Evolutionary conservation across 2,888 invertebrate genomes (phyloP).

Genomic region (Callyntrura guangdongensis): DNA sequence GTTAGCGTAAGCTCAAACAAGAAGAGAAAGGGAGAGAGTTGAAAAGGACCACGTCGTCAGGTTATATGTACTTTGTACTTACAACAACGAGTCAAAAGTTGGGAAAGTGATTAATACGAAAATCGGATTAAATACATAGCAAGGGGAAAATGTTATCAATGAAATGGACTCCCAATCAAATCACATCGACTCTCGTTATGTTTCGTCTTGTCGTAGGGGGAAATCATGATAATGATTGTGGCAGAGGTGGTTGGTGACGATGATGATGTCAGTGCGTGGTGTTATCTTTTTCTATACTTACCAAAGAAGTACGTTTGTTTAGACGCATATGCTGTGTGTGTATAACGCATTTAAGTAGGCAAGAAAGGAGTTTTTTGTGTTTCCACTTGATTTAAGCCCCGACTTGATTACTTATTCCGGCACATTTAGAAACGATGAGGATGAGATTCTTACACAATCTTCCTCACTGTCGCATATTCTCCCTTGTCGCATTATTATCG

Average conservation of each 20-base stretch:
- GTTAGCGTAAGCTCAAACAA: background rate
- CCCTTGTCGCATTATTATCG: slow-evolving; percentile 75
- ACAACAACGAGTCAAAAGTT: background rate
- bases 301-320: slow-evolving; percentile 26
- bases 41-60: background rate
- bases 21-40: background rate
- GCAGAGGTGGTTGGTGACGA: slow-evolving; percentile 32
- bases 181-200: slow-evolving; percentile 41
- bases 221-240: slow-evolving; percentile 52
- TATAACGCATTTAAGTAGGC: slow-evolving; percentile 35
- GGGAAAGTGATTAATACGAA: slow-evolving; percentile 47
- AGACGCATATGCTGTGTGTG: background rate
- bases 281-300: slow-evolving; percentile 34
- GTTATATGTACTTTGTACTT: background rate
- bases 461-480: slow-evolving; percentile 53
- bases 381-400: slow-evolving; percentile 73
- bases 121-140: slow-evolving; percentile 54
- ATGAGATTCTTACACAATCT: slow-evolving; percentile 49
- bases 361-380: slow-evolving; percentile 40
- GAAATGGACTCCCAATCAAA: slow-evolving; percentile 53
- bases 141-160: slow-evolving; percentile 60
- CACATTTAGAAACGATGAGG: slow-evolving; percentile 60
- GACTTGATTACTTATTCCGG: slow-evolving; percentile 69
- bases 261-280: slow-evolving; percentile 42
- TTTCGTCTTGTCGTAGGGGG: slow-evolving; percentile 34